phyloP scores from a whole-genome alignment of 30 jellyfish, hydroid and myxozoan genomes.

The Morbakka virulenta region DNA sequence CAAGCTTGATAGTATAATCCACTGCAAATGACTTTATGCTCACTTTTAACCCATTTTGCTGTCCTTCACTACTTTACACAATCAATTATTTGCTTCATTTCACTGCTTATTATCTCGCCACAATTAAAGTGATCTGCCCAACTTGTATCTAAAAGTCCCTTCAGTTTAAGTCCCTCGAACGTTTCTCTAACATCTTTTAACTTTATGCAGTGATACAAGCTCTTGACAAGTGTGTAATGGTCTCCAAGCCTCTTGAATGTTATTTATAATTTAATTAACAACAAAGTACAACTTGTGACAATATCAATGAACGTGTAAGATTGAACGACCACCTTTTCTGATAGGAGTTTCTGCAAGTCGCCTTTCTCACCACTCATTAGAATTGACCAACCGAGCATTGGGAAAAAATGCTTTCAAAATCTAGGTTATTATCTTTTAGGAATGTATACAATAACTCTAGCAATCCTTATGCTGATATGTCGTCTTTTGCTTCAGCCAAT shows the following conservation, averaged over 20 bases:
- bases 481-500: no score
- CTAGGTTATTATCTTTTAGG: no score
- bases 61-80: not conserved
- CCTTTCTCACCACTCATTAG: conserved; percentile 25
- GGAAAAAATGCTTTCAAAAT: not conserved
- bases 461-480: no score
- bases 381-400: conserved; percentile 19
- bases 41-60: conserved; percentile 1
- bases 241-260: not conserved
- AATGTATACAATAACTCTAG: no score
- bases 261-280: not conserved
- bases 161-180: conserved; percentile 18
- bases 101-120: not conserved
- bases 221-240: conserved; percentile 8
- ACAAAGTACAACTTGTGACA: conserved; percentile 18
- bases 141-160: no score
- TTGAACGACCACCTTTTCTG: conserved; percentile 18
- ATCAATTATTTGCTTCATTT: conserved; percentile 5
- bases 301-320: conserved; percentile 1
- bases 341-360: conserved; percentile 17
- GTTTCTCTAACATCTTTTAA: conserved; percentile 9
- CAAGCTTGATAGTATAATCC: not conserved
- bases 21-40: conserved; percentile 17
- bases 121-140: conserved; percentile 22
- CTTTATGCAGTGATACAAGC: conserved; percentile 8